phyloP scores from a whole-genome alignment of 1,140 invertebrate genomes.

The Ridgeia piscesae region DNA sequence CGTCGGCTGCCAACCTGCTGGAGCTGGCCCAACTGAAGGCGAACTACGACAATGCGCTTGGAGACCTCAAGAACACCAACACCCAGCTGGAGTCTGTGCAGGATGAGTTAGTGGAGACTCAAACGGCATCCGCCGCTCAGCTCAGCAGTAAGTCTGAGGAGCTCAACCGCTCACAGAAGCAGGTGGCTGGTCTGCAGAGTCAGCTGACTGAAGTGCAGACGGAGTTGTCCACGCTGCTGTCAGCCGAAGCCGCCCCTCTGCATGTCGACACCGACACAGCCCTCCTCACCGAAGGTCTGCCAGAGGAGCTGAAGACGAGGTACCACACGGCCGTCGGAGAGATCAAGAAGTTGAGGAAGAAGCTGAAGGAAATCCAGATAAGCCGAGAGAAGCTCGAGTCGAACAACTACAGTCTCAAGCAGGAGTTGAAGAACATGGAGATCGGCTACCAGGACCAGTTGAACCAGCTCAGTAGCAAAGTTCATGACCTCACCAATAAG shows the following conservation, averaged over 20 bases:
- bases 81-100: constrained; percentile 4
- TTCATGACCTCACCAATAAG: constrained; percentile 23
- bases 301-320: constrained; percentile 33
- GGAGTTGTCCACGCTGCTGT: neutral
- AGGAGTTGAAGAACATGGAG: constrained; percentile 26
- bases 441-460: neutral
- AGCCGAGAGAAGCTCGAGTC: constrained; percentile 17
- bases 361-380: neutral
- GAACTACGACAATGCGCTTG: neutral
- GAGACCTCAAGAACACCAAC: neutral
- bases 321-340: neutral
- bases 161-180: neutral
- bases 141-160: neutral
- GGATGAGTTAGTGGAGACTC: neutral
- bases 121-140: neutral
- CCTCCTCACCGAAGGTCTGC: neutral
- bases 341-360: neutral
- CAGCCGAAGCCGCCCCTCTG: neutral
- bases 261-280: neutral
- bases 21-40: neutral
- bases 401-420: constrained; percentile 21
- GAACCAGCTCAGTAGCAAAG: constrained; percentile 8
- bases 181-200: neutral
- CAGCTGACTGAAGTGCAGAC: neutral
- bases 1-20: neutral